These are phyloP conservation scores for Margaritifera margaritifera DNA, from an alignment of 2,888 invertebrate species.

Conservation along the genomic window DNA sequence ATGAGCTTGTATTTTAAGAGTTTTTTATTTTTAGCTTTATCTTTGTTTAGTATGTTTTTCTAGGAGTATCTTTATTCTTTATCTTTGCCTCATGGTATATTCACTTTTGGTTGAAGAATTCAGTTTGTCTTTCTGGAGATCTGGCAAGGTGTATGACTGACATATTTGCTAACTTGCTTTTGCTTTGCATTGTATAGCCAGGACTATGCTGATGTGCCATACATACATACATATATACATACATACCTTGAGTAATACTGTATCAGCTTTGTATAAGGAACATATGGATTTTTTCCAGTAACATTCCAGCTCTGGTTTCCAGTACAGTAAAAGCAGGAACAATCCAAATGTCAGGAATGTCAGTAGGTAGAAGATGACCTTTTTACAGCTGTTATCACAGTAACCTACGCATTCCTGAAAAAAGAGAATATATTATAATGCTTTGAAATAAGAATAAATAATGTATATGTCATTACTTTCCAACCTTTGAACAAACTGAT, in stretches of 20 bases:
- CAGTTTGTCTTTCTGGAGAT: neutral
- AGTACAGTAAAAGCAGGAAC: slow-evolving; percentile 61
- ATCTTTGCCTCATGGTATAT: no score
- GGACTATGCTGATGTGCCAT: no score
- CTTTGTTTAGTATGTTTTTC: no score
- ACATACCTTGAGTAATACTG: slow-evolving; percentile 62
- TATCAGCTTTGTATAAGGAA: slow-evolving; percentile 59
- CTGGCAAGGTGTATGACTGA: neutral
- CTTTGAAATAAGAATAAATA: neutral
- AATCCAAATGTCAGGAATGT: slow-evolving; percentile 61
- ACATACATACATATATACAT: neutral
- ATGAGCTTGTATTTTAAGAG: no score
- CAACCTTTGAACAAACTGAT: no score
- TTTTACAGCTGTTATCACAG: slow-evolving; percentile 44
- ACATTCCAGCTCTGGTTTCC: slow-evolving; percentile 65
- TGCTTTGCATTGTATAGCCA: no score
- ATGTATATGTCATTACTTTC: no score
- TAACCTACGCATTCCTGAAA: slow-evolving; percentile 65
- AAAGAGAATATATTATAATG: neutral
- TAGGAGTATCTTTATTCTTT: no score
- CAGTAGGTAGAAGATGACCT: slow-evolving; percentile 52
- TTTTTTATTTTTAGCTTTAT: no score
- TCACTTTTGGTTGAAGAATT: no score
- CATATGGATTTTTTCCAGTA: slow-evolving; percentile 56
- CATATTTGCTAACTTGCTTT: no score